Evolutionary conservation across 1,140 invertebrate species (phyloP).

Genomic region (Trialeurodes vaporariorum): DNA sequence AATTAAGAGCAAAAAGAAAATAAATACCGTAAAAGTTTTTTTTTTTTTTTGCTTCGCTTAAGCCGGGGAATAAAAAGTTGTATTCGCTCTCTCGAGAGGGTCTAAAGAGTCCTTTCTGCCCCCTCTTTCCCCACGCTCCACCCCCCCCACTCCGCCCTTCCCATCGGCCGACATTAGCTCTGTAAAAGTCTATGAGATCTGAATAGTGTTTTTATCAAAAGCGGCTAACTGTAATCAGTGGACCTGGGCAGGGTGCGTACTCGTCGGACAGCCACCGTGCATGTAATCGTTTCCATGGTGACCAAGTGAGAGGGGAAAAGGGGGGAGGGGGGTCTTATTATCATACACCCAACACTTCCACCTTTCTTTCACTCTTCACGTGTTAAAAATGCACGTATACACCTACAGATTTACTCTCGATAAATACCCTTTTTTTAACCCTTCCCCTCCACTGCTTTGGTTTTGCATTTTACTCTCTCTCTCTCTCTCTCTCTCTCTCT

Average conservation of each 20-base stretch:
- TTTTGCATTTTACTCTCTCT: not conserved
- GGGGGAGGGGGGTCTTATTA: not conserved
- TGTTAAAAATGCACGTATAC: not conserved
- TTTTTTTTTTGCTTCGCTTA: too few species aligned
- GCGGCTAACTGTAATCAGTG: not conserved
- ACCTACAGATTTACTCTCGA: not conserved
- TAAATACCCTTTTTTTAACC: not conserved
- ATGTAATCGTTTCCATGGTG: not conserved
- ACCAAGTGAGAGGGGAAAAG: too few species aligned
- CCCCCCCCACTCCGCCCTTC: too few species aligned
- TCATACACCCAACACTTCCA: not conserved
- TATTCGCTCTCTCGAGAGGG: not conserved
- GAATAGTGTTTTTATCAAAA: conserved; percentile 1
- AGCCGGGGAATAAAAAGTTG: not conserved
- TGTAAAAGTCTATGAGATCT: not conserved
- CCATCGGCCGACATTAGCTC: not conserved
- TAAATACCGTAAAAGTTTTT: not conserved
- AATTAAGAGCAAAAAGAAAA: conserved; percentile 1
- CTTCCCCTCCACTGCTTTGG: not conserved
- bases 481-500: not conserved
- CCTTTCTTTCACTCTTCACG: not conserved
- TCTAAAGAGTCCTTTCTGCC: not conserved
- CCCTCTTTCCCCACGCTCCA: not conserved
- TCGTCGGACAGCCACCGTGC: not conserved
- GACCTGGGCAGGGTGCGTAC: not conserved